A percentile compares a stretch with the other conserved stretches of the same genome.
Evolutionary conservation across 2,113 vertebrate species (phyloP).

Genomic region (Ginglymostoma cirratum): DNA sequence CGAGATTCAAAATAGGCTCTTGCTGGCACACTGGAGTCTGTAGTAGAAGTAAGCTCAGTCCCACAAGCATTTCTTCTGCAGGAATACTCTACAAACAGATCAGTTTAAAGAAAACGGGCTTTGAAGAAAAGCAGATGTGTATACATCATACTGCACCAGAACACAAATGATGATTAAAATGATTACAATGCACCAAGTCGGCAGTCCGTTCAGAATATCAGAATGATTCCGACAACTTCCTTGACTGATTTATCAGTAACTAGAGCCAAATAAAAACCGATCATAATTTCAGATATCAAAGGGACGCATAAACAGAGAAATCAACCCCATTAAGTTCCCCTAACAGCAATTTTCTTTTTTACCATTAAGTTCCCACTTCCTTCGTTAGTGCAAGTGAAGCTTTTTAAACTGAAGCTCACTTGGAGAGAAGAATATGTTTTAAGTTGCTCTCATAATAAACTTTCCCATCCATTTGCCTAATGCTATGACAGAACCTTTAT

Average conservation of each 20-base stretch:
- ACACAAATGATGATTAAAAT: not conserved
- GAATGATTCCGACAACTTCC: not conserved
- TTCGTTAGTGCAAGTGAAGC: not conserved
- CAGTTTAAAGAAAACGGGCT: conserved; percentile 35
- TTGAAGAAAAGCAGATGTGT: conserved; percentile 10
- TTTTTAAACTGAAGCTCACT: not conserved
- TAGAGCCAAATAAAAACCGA: not conserved
- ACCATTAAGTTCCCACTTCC: not conserved
- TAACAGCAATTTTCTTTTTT: not conserved
- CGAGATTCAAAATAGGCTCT: conserved; percentile 70
- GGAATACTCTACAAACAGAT: conserved; percentile 63
- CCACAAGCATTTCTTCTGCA: conserved; percentile 65
- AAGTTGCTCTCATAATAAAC: not conserved
- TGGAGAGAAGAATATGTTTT: not conserved
- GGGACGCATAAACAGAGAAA: not conserved
- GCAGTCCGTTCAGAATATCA: not conserved
- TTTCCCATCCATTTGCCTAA: not conserved
- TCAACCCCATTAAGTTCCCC: not conserved
- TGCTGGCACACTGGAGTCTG: conserved; percentile 75
- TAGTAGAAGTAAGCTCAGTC: conserved; percentile 69
- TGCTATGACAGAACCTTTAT: not conserved
- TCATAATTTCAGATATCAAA: not conserved
- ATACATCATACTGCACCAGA: not conserved
- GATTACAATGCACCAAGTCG: not conserved
- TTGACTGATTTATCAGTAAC: not conserved